Conservation (phyloP, 2,888 invertebrate genomes). For the Melinaea marsaeus region DNA sequence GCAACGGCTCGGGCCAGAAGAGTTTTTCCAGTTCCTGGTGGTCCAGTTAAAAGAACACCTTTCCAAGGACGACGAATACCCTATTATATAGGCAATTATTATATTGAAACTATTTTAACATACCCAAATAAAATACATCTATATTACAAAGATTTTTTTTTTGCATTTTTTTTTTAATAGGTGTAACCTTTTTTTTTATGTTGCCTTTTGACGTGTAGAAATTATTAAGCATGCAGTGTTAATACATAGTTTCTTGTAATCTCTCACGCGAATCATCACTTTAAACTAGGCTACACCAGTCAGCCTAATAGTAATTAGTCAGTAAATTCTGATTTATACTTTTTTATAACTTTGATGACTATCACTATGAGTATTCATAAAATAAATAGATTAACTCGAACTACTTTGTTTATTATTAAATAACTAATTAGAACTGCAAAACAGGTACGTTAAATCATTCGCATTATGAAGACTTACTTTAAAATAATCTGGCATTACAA, state of each 20-base stretch:
- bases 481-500: slow-evolving; percentile 93
- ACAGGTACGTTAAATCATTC: background rate
- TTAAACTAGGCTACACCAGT: slow-evolving; percentile 43
- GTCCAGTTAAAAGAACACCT: slow-evolving; percentile 82
- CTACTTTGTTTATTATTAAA: background rate
- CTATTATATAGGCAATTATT: slow-evolving; percentile 40
- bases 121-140: too few relatives aligned
- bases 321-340: slow-evolving; percentile 15
- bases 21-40: slow-evolving; percentile 88
- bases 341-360: slow-evolving; percentile 5
- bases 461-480: slow-evolving; percentile 68
- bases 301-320: slow-evolving; percentile 2
- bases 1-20: slow-evolving; percentile 91
- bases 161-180: background rate
- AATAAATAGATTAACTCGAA: background rate
- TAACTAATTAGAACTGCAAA: background rate
- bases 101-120: too few relatives aligned
- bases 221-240: slow-evolving; percentile 38
- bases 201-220: slow-evolving; percentile 23
- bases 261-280: slow-evolving; percentile 60
- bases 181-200: slow-evolving; percentile 14
- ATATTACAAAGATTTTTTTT: background rate
- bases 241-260: slow-evolving; percentile 43
- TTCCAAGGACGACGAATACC: slow-evolving; percentile 91
- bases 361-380: background rate